Evolutionary conservation across 2,113 vertebrate genomes (phyloP).

Genomic region (Athene cunicularia): DNA sequence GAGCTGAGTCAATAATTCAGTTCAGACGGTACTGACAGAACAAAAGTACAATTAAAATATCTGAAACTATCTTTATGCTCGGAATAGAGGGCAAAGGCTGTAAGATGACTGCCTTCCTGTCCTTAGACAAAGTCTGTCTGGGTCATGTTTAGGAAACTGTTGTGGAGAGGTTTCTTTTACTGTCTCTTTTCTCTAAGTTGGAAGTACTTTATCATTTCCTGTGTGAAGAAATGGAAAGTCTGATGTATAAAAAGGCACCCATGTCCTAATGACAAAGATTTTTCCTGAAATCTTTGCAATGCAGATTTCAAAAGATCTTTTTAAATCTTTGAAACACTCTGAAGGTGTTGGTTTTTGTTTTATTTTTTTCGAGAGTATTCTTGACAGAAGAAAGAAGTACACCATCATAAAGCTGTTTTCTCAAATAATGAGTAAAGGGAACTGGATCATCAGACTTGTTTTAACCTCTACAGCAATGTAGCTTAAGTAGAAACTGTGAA

Average conservation of each 20-base stretch:
- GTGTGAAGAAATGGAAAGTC: not conserved
- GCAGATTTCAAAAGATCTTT: not conserved
- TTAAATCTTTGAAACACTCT: not conserved
- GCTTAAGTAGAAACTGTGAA: not conserved
- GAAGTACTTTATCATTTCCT: not conserved
- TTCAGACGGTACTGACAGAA: not conserved
- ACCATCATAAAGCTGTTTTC: slow-evolving; percentile 7
- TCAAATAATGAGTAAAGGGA: not conserved
- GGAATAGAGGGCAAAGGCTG: not conserved
- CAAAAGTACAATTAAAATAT: not conserved
- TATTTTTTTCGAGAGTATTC: not conserved
- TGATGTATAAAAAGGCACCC: not conserved
- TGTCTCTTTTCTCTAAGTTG: not conserved
- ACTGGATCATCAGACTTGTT: not conserved
- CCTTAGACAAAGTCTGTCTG: not conserved
- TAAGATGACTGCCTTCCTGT: not conserved
- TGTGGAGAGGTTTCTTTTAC: not conserved
- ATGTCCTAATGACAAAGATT: not conserved
- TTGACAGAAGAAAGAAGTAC: not conserved
- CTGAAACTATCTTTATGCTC: not conserved
- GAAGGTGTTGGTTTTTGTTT: not conserved
- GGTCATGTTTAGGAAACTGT: not conserved
- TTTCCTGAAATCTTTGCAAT: slow-evolving; percentile 27
- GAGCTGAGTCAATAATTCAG: not conserved
- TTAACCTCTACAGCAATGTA: not conserved